Conservation (phyloP, 2,888 invertebrate species). For the Perizoma flavofasciatum region DNA sequence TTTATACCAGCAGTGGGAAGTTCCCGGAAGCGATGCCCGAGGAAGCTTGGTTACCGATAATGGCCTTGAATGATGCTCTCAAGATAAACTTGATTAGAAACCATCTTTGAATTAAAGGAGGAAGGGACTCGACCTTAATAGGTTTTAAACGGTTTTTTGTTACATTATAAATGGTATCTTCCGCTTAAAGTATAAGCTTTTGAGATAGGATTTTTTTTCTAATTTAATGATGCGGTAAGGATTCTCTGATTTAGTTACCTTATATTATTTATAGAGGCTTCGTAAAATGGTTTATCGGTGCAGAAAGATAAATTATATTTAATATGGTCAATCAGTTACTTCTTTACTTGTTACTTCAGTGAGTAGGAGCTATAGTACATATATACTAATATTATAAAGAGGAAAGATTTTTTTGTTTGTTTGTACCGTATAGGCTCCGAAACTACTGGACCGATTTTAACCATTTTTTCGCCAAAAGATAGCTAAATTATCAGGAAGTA, state of each 20-base stretch:
- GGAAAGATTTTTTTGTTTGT: too few species aligned
- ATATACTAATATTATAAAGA: too few species aligned
- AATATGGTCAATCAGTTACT: too few species aligned
- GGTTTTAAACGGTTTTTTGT: slow-evolving; percentile 47
- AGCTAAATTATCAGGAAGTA: too few species aligned
- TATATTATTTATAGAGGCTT: too few species aligned
- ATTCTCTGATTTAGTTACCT: slow-evolving; percentile 4
- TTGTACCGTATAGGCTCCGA: too few species aligned
- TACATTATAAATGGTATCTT: slow-evolving; percentile 39
- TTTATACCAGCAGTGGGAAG: slow-evolving; percentile 32
- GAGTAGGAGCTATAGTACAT: too few species aligned
- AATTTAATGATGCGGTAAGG: slow-evolving; percentile 33
- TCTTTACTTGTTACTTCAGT: too few species aligned
- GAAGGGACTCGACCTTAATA: slow-evolving; percentile 42
- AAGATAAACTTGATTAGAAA: slow-evolving; percentile 58
- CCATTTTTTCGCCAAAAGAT: too few species aligned
- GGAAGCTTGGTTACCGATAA: slow-evolving; percentile 50
- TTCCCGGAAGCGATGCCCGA: slow-evolving; percentile 39
- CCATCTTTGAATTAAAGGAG: slow-evolving; percentile 45
- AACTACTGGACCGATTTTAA: too few species aligned
- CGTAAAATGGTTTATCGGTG: neutral
- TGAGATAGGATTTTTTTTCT: slow-evolving; percentile 30
- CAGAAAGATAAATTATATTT: too few species aligned
- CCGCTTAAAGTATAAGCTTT: slow-evolving; percentile 27
- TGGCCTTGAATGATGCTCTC: slow-evolving; percentile 45